phyloP scores from a whole-genome alignment of 2,113 vertebrate species.

The Elgaria multicarinata region DNA sequence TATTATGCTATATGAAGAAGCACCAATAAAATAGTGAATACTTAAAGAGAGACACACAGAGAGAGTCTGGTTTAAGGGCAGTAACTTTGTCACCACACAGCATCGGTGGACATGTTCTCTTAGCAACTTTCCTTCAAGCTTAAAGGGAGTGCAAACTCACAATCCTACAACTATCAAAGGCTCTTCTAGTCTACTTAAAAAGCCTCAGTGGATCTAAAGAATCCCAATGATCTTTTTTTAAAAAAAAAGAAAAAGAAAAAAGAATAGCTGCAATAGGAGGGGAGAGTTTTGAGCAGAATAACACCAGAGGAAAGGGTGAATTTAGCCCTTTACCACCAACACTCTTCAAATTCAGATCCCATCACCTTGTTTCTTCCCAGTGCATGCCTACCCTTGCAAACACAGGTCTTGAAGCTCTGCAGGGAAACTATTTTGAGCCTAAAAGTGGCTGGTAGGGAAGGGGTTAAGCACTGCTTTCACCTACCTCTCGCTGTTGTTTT shows the following conservation, averaged over 20 bases:
- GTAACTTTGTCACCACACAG: not conserved
- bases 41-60: not conserved
- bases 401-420: not conserved
- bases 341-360: not conserved
- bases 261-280: not conserved
- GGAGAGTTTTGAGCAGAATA: not conserved
- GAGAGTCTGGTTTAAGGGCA: not conserved
- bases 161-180: not conserved
- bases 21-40: not conserved
- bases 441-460: not conserved
- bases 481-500: not conserved
- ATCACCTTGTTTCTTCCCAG: not conserved
- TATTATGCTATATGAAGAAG: not conserved
- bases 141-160: not conserved
- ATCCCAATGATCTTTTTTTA: too few species aligned
- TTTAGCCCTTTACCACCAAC: not conserved
- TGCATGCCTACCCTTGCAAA: not conserved
- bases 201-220: not conserved
- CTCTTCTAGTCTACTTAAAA: not conserved
- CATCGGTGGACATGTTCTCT: not conserved
- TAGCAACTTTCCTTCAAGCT: not conserved
- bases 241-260: not conserved
- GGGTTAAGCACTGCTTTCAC: not conserved
- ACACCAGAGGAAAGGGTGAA: not conserved
- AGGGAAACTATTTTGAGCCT: not conserved